A percentile compares a stretch with the other conserved stretches of the same genome.
phyloP scores from a whole-genome alignment of 2,113 vertebrate genomes.

The Micronycteris hirsuta region DNA sequence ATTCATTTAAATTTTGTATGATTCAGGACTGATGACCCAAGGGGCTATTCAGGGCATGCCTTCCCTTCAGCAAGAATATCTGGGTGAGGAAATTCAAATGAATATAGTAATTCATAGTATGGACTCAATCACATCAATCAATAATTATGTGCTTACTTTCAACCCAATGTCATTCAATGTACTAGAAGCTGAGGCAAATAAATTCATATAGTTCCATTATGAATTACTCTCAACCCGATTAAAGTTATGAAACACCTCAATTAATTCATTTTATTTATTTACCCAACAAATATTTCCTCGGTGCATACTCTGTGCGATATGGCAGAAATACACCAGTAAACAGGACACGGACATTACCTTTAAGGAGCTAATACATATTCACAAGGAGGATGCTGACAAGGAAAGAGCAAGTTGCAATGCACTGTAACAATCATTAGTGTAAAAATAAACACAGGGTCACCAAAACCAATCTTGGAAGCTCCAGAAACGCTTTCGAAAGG shows the following conservation, averaged over 20 bases:
- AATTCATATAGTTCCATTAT: not conserved
- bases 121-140: constrained; percentile 24
- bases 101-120: constrained; percentile 16
- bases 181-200: not conserved
- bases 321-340: not conserved
- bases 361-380: not conserved
- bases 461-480: not conserved
- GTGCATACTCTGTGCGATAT: accelerated
- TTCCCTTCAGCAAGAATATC: constrained; percentile 29
- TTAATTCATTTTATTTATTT: constrained; percentile 1
- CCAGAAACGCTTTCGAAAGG: not conserved
- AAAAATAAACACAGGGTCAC: not conserved
- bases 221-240: not conserved
- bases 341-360: not conserved
- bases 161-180: not conserved
- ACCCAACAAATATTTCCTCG: not conserved
- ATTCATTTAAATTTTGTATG: constrained; percentile 52
- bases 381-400: not conserved
- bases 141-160: not conserved
- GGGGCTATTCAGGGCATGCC: constrained; percentile 13
- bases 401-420: not conserved
- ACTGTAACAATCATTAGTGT: not conserved
- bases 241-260: not conserved
- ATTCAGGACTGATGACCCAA: constrained; percentile 28
- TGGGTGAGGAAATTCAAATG: constrained; percentile 36